Base-by-base conservation (phyloP, 2,113 vertebrate species). In the Caranx ignobilis region DNA sequence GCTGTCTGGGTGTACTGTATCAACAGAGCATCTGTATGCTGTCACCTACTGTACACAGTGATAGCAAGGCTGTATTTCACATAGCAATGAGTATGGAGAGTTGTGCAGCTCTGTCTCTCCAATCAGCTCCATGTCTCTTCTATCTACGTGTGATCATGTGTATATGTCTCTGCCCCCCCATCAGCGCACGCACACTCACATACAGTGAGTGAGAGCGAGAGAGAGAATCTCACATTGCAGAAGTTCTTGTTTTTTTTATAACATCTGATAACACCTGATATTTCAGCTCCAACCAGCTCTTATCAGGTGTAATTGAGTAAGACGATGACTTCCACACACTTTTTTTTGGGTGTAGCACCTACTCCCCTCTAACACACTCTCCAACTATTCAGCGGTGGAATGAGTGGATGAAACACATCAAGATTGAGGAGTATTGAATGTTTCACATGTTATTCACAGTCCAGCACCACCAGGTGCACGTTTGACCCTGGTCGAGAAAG, bases 1-100 rank as follows among this genome's bases (percentile, higher is more conserved):
- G 82, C 81, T 90, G 77, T 83, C 83, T 85, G 83, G 82, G 43
- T 84, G 61, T 75, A 35, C 85, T 87, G 65, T 81, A 79, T 90
- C 81, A 90, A 83, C 81, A 85, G 50, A 71, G 70, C 13, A 82
- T 81, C 64, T 75, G 66, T 77, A 78, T 67, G 60, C 73, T 83
- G 72, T 83, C 85, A 82, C 78, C 71, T 72, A 64, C 68, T 73
- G 81, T 79, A 90, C 70, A 85, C 84, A 82, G 55, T 69, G 77
- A 84, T 69, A 82, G 71, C 18, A 0, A 18, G 50, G 50, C 74
- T 54, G 54, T 79, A 71, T 85, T 85, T 90, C 67, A 84, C 67
- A 71, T 50, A 34, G 73, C 71, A 60, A 84, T 85, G 70, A 77
- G 69, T 85, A 82, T 80, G 61, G 72, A 75, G 81, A 69, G 84